Base-by-base conservation (phyloP, 2,113 vertebrate species). In the Himantopus leucocephalus region DNA sequence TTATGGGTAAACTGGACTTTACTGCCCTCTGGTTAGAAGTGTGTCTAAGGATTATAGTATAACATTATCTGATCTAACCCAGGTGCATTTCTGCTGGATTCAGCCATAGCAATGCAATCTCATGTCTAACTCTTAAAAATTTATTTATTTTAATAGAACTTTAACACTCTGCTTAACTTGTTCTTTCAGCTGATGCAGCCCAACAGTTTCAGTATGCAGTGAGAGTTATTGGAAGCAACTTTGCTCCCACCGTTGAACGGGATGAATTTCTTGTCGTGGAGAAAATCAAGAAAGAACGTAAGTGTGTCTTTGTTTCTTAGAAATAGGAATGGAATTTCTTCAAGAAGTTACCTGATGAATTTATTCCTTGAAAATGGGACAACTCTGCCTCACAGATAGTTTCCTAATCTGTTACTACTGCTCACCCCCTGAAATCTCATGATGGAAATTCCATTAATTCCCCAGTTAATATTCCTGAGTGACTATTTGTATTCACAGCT, bases 181-280 rank as follows among this genome's bases (percentile, higher is more conserved):
- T 78, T 45, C 63, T 96, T 97, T 17, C 97, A 99, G 99, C 99
- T 81, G 99, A 99, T 66, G 99, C 99, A 30, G 99, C 99, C 75
- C 99, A 99, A 26, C 99, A 99, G 98, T 99, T 99, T 98, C 99
- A 99, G 97, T 99, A 99, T 50, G 99, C 99, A 2, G 99, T 99
- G 34, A 98, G 99, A 80, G 99, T 99, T 86, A 99, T 99, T n/a
- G 99, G 99, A 95, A 99, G 99, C 92, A 99, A 99, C 98, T 99
- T 99, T 73, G 99, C 99, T 73, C 99, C 99, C 45, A 99, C 99
- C 3, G 99, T 99, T 60, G 99, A 99, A 77, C 98, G 99, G 73
- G 99, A 99, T 76, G 99, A 99, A 97, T 99, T 99, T 97, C 98
- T 99, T 81, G 99, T 99, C 62, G 99, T 99, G 0, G 99, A 99